Percentiles rank a stretch among this genome's conserved stretches.
Conservation (phyloP, 2,888 invertebrate species). For the Micropterix aruncella region DNA sequence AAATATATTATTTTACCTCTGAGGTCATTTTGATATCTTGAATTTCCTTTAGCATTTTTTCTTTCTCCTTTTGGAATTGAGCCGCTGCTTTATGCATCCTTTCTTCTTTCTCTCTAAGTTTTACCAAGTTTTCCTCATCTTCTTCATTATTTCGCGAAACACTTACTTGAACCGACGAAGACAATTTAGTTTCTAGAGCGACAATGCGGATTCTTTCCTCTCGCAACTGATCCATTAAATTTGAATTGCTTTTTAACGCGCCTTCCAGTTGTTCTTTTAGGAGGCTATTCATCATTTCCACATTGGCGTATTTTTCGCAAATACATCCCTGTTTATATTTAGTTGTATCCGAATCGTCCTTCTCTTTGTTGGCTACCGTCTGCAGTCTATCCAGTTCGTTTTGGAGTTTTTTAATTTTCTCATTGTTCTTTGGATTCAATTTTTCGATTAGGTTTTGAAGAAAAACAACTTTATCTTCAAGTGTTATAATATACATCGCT, state of each 20-base stretch:
- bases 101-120: too few species aligned
- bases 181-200: too few species aligned
- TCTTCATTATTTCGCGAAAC: too few species aligned
- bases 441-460: too few species aligned
- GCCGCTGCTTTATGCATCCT: too few species aligned
- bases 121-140: too few species aligned
- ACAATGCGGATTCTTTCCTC: too few species aligned
- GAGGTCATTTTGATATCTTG: conserved; percentile 1
- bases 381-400: background rate
- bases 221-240: too few species aligned
- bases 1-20: conserved; percentile 1
- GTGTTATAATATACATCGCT: too few species aligned
- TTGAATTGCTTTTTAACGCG: background rate
- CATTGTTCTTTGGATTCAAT: background rate
- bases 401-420: background rate
- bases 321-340: background rate
- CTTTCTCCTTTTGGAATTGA: background rate
- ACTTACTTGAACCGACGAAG: too few species aligned
- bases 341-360: background rate
- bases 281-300: background rate
- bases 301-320: background rate
- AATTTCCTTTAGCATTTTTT: background rate
- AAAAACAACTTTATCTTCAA: too few species aligned
- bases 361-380: background rate
- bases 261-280: background rate